Conservation (phyloP, 1,140 invertebrate genomes). For the Saxidomus purpurata region DNA sequence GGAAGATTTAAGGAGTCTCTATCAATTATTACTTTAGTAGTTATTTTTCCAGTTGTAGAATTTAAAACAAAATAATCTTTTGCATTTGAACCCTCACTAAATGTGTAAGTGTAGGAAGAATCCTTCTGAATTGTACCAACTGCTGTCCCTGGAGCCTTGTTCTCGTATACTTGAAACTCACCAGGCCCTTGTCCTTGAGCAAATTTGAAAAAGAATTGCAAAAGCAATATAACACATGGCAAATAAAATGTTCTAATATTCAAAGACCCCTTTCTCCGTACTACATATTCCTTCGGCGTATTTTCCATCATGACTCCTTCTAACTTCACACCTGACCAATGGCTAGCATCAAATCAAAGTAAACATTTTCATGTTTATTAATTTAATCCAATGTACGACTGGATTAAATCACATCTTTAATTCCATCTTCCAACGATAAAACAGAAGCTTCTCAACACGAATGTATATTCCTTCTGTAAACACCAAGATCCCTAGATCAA, state of each 20-base stretch:
- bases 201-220: constrained; percentile 65
- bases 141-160: constrained; percentile 33
- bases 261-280: background rate
- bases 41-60: constrained; percentile 45
- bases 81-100: constrained; percentile 25
- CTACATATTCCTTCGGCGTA: background rate
- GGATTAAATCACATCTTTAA: constrained; percentile 40
- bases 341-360: constrained; percentile 21
- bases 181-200: constrained; percentile 64
- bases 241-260: background rate
- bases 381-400: constrained; percentile 57
- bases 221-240: constrained; percentile 24
- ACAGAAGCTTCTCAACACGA: constrained; percentile 56
- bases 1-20: constrained; percentile 52
- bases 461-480: constrained; percentile 55
- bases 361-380: constrained; percentile 6
- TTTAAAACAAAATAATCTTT: constrained; percentile 50
- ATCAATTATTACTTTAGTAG: constrained; percentile 60
- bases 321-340: background rate
- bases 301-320: background rate
- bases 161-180: constrained; percentile 58
- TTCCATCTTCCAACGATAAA: constrained; percentile 30
- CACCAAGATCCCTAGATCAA: constrained; percentile 60
- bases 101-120: constrained; percentile 26
- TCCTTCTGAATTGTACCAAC: constrained; percentile 43